Conservation (phyloP, 2,797 vertebrate species). For the Picus viridis region DNA sequence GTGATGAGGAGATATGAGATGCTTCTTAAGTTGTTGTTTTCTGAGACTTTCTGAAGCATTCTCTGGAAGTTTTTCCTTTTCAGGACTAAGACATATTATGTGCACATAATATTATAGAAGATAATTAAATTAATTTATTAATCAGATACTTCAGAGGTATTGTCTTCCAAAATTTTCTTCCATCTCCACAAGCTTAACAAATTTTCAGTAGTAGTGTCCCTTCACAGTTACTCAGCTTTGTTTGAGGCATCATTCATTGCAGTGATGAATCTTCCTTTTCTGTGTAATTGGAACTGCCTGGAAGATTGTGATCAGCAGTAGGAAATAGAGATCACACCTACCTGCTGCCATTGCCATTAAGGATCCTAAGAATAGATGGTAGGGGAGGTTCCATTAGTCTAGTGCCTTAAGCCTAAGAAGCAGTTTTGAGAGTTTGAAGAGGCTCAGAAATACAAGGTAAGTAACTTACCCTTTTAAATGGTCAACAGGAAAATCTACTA, state of each 20-base stretch:
- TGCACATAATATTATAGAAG: background rate
- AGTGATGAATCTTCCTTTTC: background rate
- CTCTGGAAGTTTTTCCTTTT: background rate
- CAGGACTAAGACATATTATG: background rate
- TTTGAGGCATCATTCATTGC: background rate
- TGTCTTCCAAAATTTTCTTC: background rate
- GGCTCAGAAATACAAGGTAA: conserved; percentile 37
- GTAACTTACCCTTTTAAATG: background rate
- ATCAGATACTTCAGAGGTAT: background rate
- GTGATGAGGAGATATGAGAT: background rate
- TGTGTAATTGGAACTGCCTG: background rate
- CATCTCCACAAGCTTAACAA: background rate
- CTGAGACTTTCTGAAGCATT: background rate
- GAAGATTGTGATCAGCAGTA: background rate
- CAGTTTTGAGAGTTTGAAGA: background rate
- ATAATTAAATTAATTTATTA: background rate
- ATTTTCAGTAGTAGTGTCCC: background rate
- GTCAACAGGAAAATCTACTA: background rate
- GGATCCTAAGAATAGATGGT: background rate
- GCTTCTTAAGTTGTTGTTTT: background rate
- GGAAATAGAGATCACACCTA: background rate
- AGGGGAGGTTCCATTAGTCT: background rate
- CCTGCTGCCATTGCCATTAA: conserved; percentile 54
- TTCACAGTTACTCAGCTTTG: background rate
- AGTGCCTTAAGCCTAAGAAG: background rate